phyloP scores from a whole-genome alignment of 2,797 vertebrate species.

The Coluber constrictor region DNA sequence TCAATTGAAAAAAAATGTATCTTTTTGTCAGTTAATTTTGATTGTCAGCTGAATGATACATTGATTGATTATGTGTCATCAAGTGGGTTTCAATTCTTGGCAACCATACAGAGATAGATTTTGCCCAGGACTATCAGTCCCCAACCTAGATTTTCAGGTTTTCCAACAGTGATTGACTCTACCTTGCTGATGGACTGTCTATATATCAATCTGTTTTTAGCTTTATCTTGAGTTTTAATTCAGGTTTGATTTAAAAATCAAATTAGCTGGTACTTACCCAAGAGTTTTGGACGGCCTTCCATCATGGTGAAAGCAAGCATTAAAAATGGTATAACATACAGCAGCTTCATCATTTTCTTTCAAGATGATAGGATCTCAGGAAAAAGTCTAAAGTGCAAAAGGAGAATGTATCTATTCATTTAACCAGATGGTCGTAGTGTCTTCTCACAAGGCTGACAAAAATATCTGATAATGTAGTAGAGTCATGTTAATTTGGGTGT shows the following conservation, averaged over 20 bases:
- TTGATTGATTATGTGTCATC: background rate
- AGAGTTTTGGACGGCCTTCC: constrained; percentile 69
- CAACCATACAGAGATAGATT: background rate
- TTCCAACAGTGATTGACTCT: background rate
- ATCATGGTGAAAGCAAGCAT: constrained; percentile 67
- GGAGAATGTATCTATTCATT: constrained; percentile 5
- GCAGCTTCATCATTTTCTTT: constrained; percentile 66
- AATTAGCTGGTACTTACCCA: constrained; percentile 62
- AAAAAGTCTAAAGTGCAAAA: constrained; percentile 28
- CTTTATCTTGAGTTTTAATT: background rate
- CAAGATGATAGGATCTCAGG: background rate
- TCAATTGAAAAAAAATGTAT: too few species aligned
- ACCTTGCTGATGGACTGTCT: background rate
- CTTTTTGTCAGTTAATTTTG: background rate
- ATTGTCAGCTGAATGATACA: background rate
- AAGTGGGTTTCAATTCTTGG: background rate
- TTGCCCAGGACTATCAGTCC: background rate
- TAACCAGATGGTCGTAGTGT: background rate
- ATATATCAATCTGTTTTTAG: background rate
- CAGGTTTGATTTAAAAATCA: background rate
- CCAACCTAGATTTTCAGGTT: background rate
- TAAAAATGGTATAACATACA: constrained; percentile 60
- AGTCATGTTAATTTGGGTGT: background rate
- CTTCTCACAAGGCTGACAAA: background rate
- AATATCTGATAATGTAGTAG: background rate